phyloP scores from a whole-genome alignment of 2,888 invertebrate species.

The Scaptomyza polygonia region DNA sequence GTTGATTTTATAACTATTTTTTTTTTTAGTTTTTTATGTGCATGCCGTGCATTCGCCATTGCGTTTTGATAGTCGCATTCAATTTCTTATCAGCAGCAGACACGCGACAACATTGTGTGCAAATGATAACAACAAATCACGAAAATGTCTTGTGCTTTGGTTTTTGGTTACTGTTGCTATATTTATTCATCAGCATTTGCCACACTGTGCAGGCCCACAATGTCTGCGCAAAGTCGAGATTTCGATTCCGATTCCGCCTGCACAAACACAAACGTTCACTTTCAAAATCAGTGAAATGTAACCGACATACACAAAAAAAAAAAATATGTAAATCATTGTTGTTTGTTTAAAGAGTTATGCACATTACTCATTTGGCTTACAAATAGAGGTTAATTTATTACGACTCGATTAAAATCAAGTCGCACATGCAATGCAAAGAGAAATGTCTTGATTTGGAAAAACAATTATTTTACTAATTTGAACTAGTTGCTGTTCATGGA shows the following conservation, averaged over 20 bases:
- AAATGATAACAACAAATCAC: conserved; percentile 51
- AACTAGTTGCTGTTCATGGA: no score
- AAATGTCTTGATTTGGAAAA: conserved; percentile 23
- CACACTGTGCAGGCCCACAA: conserved; percentile 46
- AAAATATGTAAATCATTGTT: conserved; percentile 47
- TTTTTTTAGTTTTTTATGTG: background rate
- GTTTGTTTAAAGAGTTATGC: conserved; percentile 55
- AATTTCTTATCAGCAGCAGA: conserved; percentile 53
- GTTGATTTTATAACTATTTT: no score
- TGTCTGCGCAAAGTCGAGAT: conserved; percentile 66
- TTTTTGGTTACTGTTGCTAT: background rate
- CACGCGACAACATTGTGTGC: conserved; percentile 54
- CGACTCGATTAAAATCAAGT: conserved; percentile 55
- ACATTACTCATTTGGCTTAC: conserved; percentile 74
- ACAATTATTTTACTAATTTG: no score
- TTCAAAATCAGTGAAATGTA: conserved; percentile 82
- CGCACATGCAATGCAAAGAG: conserved; percentile 38
- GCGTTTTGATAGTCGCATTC: conserved; percentile 56
- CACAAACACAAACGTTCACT: conserved; percentile 70
- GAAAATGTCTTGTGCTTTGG: conserved; percentile 14
- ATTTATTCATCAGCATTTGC: conserved; percentile 29
- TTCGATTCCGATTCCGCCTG: conserved; percentile 71
- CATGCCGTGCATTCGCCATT: conserved; percentile 36
- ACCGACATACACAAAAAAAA: conserved; percentile 49
- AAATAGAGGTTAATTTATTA: conserved; percentile 74